phyloP scores from a whole-genome alignment of 2,888 invertebrate genomes.

The Prosapia bicincta region DNA sequence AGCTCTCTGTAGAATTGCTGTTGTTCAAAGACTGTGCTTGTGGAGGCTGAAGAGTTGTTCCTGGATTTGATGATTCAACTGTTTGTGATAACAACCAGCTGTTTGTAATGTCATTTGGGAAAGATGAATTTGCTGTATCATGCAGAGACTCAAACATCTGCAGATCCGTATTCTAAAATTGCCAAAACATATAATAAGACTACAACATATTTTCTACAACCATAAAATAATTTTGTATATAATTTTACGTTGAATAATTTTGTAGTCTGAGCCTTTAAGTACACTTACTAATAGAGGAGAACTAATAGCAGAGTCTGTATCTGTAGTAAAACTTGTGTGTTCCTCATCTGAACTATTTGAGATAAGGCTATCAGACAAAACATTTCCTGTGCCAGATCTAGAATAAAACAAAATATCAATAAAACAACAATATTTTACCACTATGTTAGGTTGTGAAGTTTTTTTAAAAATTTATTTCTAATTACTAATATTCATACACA shows the following conservation, averaged over 20 bases:
- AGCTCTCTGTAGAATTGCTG: slow-evolving; percentile 13
- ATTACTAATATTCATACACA: too few relatives aligned
- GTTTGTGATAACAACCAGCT: neutral
- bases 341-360: slow-evolving; percentile 25
- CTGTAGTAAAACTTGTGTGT: slow-evolving; percentile 28
- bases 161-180: slow-evolving; percentile 4
- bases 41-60: neutral
- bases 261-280: too few relatives aligned
- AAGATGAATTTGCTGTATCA: neutral
- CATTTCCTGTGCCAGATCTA: neutral
- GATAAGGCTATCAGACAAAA: neutral
- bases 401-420: neutral
- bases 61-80: neutral
- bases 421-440: too few relatives aligned
- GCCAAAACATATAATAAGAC: neutral
- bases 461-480: too few relatives aligned
- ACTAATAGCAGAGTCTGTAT: slow-evolving; percentile 29
- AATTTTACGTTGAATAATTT: too few relatives aligned
- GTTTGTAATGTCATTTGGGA: neutral
- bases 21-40: slow-evolving; percentile 15
- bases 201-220: neutral
- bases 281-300: slow-evolving; percentile 23
- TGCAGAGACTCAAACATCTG: neutral
- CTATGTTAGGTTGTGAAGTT: too few relatives aligned
- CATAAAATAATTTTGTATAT: too few relatives aligned